phyloP scores from a whole-genome alignment of 2,797 vertebrate genomes.

The Tiaroga cobitis region DNA sequence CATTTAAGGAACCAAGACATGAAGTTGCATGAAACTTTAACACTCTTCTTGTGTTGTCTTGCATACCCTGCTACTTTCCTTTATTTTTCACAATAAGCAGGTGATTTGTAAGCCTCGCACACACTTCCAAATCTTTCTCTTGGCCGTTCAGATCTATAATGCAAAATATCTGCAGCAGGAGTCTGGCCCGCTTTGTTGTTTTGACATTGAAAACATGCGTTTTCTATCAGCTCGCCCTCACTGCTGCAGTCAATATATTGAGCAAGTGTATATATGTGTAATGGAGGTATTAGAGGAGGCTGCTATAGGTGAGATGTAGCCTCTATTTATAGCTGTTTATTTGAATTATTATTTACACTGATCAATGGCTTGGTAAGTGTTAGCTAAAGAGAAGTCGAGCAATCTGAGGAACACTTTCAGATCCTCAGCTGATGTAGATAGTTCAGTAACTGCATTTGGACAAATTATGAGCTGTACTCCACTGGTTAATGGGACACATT shows the following conservation, averaged over 20 bases:
- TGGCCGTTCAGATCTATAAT: conserved; percentile 60
- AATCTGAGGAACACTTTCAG: background rate
- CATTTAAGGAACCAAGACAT: background rate
- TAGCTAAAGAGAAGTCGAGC: conserved; percentile 48
- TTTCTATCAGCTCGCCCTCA: conserved; percentile 47
- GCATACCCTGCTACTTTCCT: background rate
- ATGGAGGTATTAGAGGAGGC: conserved; percentile 53
- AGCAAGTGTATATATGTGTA: conserved; percentile 49
- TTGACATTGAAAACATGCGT: conserved; percentile 56
- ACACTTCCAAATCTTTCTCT: conserved; percentile 29
- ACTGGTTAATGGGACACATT: background rate
- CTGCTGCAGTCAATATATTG: conserved; percentile 52
- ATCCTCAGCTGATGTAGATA: background rate
- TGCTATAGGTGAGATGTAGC: conserved; percentile 51
- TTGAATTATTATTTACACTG: conserved; percentile 49
- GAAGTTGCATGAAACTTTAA: background rate
- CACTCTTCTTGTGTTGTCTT: background rate
- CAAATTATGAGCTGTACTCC: too few species aligned
- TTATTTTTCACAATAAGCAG: conserved; percentile 27
- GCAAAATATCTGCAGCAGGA: conserved; percentile 52
- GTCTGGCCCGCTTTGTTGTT: conserved; percentile 50
- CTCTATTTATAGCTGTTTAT: conserved; percentile 57
- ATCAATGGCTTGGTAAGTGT: conserved; percentile 38
- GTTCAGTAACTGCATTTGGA: background rate
- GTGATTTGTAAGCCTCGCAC: conserved; percentile 20